Evolutionary conservation across 2,797 vertebrate species (phyloP), one percentile per base, ranked within the genome.

Genomic region (Sphenodon punctatus): DNA sequence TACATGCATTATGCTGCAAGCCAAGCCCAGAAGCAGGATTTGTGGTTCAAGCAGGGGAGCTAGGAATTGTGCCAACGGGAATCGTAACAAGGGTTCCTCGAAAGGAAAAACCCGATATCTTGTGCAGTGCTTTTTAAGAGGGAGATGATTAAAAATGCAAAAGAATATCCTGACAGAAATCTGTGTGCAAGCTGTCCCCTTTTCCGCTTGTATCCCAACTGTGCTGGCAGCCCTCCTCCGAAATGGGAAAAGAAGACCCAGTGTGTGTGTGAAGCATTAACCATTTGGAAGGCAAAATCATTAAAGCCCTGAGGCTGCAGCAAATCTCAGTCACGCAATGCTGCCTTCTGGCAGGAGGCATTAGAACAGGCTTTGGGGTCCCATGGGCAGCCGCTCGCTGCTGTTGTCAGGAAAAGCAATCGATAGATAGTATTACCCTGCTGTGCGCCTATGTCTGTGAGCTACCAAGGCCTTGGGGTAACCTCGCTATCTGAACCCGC

Each of bases 81-180:
- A 6, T 43, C 20, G 20, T 83, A 75, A 60, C 74, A 45, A n/a
- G n/a, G 67, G 88, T 88, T 87, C 30, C 39, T 85, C 5, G 63
- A 61, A 67, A 79, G 34, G 27, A 81, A 66, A 68, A 45, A 82
- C 88, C 60, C 69, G 8, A 6, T 74, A 12, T 75, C 66, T 87
- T 80, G 65, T 72, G 46, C 70, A 48, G 42, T 75, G 73, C 36
- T 86, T 89, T 75, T 81, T 85, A 74, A 92, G 92, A 78, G 63
- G 71, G 81, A 81, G 64, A 65, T 81, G 66, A 91, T 92, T 90
- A 88, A 92, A 93, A 92, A 93, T 92, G 87, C 87, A 90, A 32
- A 84, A 87, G 75, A 82, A 70, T 86, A 87, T 84, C 72, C 86
- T 86, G 49, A 67, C 80, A 72, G 88, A 88, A 85, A 92, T 90